Evolutionary conservation across 2,888 invertebrate genomes (phyloP), one percentile per base, ranked within the genome.

Genomic region (Byasa hedistus): DNA sequence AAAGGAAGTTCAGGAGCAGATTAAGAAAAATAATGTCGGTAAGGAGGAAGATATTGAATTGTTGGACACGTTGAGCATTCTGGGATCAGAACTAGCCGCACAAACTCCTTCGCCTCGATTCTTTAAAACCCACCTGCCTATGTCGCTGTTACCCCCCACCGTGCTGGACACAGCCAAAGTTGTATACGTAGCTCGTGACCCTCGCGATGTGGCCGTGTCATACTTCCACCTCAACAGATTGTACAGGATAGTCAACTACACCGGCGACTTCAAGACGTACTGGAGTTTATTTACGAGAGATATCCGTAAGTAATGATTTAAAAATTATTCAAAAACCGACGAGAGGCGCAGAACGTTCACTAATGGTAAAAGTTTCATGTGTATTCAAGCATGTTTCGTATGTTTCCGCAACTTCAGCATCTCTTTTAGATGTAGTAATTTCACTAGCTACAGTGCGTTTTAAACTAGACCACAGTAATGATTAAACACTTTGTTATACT

Each of bases 191-290:
- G 95, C 95, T 0, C 91, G 97, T 65, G 95, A 96, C 84, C 96
- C 96, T 0, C 95, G 95, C 81, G 96, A 97, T 81, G 95, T 96
- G 0, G 94, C 93, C 0, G 95, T 96, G 0, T 96, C 96, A 0
- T 95, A 92, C 78, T 96, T 94, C 78, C 70, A 76, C 57, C 72
- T 74, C 21, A 61, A 69, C 7, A 70, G 64, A 51, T 64, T 74
- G 32, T 64, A 64, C 55, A 88, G 87, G 59, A 92, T 93, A 0
- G 92, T 93, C 71, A 93, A 93, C 0, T 94, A 92, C 72, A 73
- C 79, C 0, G 92, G 93, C 15, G 93, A 94, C 71, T 95, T 95
- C 69, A 85, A 91, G 52, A 89, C 88, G 59, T 95, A 93, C 74
- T 95, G 94, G 94, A 79, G 92, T 23, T 93, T 93, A 69, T 95